Evolutionary conservation across 2,113 vertebrate species (phyloP).

Genomic region (Sturnira hondurensis): DNA sequence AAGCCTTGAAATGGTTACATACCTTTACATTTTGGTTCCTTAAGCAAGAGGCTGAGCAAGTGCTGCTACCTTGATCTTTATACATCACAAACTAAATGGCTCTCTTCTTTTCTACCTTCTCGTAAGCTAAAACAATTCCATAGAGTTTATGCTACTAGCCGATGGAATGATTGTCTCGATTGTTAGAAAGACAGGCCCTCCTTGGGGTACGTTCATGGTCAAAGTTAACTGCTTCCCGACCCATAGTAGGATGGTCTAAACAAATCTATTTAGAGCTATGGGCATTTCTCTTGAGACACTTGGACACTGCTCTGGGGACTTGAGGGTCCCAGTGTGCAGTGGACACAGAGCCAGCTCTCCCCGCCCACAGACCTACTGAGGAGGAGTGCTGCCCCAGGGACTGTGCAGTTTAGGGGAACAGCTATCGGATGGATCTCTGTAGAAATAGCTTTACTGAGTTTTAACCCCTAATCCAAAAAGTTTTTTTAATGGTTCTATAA

Average conservation of each 20-base stretch:
- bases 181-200: neutral
- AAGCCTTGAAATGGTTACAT: neutral
- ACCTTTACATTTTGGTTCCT: neutral
- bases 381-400: neutral
- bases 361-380: neutral
- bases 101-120: neutral
- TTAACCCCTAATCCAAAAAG: neutral
- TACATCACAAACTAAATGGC: neutral
- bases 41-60: neutral
- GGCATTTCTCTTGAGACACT: neutral
- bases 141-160: neutral
- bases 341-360: neutral
- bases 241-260: neutral
- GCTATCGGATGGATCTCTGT: neutral
- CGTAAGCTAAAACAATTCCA: neutral
- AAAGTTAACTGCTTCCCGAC: neutral
- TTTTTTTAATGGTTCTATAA: neutral
- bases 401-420: neutral
- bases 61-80: neutral
- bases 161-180: neutral
- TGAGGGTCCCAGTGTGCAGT: neutral
- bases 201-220: neutral
- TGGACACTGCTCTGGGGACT: neutral
- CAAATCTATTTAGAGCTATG: neutral
- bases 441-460: neutral